A percentile compares a stretch with the other conserved stretches of the same genome.
These are phyloP conservation scores for Neoaliturus tenellus DNA, from an alignment of 2,888 invertebrate genomes.

Conservation along the genomic window DNA sequence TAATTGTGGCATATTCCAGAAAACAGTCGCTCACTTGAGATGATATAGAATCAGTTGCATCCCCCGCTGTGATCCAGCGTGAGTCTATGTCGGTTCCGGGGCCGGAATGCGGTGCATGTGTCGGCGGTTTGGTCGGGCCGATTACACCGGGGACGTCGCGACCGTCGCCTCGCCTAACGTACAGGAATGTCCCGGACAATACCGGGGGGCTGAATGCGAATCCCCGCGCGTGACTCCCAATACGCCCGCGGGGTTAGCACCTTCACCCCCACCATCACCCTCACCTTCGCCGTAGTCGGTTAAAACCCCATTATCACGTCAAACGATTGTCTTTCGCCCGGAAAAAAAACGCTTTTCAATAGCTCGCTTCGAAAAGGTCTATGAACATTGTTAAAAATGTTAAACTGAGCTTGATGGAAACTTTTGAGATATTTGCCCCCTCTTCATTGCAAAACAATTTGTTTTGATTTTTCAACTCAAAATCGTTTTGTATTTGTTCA, in stretches of 20 bases:
- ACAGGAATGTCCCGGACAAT: not conserved
- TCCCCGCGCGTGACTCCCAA: not conserved
- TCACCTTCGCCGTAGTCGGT: not conserved
- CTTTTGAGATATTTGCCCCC: no score
- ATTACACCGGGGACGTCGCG: not conserved
- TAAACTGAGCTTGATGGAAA: no score
- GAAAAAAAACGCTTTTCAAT: no score
- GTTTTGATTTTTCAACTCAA: no score
- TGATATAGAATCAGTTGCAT: no score
- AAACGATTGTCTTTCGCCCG: not conserved
- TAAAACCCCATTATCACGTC: slow-evolving; percentile 4
- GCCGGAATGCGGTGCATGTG: not conserved
- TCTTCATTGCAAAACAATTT: no score
- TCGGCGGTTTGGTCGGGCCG: not conserved
- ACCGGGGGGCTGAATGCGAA: not conserved
- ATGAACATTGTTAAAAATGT: not conserved
- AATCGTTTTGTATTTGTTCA: no score
- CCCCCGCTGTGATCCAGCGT: no score
- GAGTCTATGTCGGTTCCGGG: no score
- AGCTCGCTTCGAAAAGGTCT: not conserved
- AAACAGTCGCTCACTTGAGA: no score
- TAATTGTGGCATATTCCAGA: no score
- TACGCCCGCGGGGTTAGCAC: not conserved
- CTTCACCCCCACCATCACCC: not conserved
- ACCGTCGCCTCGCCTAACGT: not conserved